A percentile compares a stretch with the other conserved stretches of the same genome.
Conservation (phyloP, 2,888 invertebrate genomes). For the Steromphala cineraria region DNA sequence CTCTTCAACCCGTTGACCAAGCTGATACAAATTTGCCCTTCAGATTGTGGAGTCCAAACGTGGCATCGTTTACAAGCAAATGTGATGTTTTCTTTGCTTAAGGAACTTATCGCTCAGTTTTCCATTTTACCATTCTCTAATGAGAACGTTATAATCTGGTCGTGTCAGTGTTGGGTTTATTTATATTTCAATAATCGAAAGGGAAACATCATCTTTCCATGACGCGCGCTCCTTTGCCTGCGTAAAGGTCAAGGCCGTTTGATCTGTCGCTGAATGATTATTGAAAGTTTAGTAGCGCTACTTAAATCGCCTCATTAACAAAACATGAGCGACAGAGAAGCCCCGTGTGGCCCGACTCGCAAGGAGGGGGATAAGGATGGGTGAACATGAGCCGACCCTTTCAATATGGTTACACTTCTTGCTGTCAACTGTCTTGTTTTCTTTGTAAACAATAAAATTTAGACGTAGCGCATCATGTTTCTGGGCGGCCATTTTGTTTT, state of each 20-base stretch:
- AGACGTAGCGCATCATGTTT: slow-evolving; percentile 13
- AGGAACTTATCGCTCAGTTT: background rate
- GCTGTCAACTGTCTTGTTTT: slow-evolving; percentile 8
- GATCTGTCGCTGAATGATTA: background rate
- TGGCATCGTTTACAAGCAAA: background rate
- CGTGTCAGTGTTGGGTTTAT: slow-evolving; percentile 9
- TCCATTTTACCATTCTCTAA: slow-evolving; percentile 1
- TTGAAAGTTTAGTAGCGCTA: slow-evolving; percentile 12
- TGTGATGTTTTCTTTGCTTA: slow-evolving; percentile 3
- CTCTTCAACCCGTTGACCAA: background rate
- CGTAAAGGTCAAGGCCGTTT: background rate
- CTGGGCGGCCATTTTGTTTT: slow-evolving; percentile 5
- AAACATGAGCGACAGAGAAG: background rate
- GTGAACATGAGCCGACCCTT: background rate
- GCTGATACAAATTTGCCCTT: background rate
- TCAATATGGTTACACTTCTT: slow-evolving; percentile 17
- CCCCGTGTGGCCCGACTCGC: background rate
- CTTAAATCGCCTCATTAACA: slow-evolving; percentile 20
- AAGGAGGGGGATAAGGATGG: background rate
- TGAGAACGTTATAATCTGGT: slow-evolving; percentile 12
- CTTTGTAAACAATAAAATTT: slow-evolving; percentile 15
- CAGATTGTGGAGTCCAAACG: background rate
- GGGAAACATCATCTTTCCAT: background rate
- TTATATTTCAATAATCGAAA: slow-evolving; percentile 11
- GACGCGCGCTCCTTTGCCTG: background rate